Evolutionary conservation across 1,140 invertebrate genomes (phyloP).

Genomic region (Drosophila lowei): DNA sequence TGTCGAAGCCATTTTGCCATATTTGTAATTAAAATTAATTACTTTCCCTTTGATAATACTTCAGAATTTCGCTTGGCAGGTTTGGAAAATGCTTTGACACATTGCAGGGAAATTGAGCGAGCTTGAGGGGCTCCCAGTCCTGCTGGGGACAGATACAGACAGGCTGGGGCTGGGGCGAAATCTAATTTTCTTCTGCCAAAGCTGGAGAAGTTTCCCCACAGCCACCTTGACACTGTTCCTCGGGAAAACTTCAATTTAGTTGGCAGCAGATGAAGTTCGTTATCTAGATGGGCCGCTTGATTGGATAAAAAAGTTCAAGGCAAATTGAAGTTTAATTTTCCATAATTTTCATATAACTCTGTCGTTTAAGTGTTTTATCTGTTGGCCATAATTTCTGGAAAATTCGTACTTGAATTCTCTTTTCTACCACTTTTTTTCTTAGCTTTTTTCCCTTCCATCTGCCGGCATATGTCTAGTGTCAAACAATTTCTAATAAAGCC

Average conservation of each 20-base stretch:
- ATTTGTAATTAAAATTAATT: conserved; percentile 59
- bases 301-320: neutral
- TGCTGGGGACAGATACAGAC: too few relatives aligned
- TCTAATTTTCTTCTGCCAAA: conserved; percentile 35
- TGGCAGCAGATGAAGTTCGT: conserved; percentile 6
- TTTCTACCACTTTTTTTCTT: conserved; percentile 3
- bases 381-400: neutral
- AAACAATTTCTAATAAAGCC: conserved; percentile 18
- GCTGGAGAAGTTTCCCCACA: conserved; percentile 6
- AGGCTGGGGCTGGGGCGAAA: conserved; percentile 12
- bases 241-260: conserved; percentile 13
- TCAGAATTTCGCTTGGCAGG: conserved; percentile 22
- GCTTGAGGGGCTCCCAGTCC: neutral
- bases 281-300: conserved; percentile 4
- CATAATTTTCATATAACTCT: too few relatives aligned
- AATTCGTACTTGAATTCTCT: neutral
- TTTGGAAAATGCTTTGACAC: conserved; percentile 27
- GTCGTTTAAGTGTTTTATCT: too few relatives aligned
- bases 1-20: conserved; percentile 23
- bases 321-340: neutral
- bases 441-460: conserved; percentile 7
- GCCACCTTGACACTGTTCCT: conserved; percentile 42
- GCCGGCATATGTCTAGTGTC: conserved; percentile 27
- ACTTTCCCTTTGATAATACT: conserved; percentile 26
- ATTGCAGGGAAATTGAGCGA: conserved; percentile 28